Evolutionary conservation across 2,113 vertebrate species (phyloP), one percentile per base, ranked within the genome.

Genomic region (Melanotaenia duboulayi): DNA sequence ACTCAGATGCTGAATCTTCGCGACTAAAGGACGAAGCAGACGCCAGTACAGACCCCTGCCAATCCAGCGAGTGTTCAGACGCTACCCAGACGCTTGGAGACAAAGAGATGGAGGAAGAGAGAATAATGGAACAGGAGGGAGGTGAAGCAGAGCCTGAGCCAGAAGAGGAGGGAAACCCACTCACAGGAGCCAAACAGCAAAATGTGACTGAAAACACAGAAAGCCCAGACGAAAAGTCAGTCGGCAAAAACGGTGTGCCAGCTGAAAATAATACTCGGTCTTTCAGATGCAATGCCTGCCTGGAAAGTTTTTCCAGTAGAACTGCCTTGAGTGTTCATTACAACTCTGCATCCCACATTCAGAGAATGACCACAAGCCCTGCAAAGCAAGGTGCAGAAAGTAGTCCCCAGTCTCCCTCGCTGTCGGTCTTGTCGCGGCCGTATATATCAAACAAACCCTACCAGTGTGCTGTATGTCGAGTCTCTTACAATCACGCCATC

Each of bases 401-500:
- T 20, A 85, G 90, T 52, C 39, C 65, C 25, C 78, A 73, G 17
- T 13, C 56, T 35, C 62, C 1, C 40, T 66, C 63, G 6, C 62
- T 77, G 35, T 87, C 68, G 35, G 74, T 56, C 52, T 78, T 86
- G 32, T 2, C 90, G 89, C 83, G 69, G 66, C 92, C 92, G 39
- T 94, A 86, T 65, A 56, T 91, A 66, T 91, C 92, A 40, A 95
- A 95, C 89, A 97, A 96, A 85, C 96, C 96, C 59, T 97, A 96
- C 83, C 95, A 96, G 89, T 97, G 96, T 87, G 93, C 95, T 0
- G 85, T 95, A 25, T 97, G 96, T 91, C 91, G 95, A 7, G 96
- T 97, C 69, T 97, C 96, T 35, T 97, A 97, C 90, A 97, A 97
- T 90, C 96, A 97, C 84, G 95, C 96, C 89, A 96, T 96, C 74